Evolutionary conservation across 2,888 invertebrate genomes (phyloP).

Genomic region (Hypselothyrea guttata): DNA sequence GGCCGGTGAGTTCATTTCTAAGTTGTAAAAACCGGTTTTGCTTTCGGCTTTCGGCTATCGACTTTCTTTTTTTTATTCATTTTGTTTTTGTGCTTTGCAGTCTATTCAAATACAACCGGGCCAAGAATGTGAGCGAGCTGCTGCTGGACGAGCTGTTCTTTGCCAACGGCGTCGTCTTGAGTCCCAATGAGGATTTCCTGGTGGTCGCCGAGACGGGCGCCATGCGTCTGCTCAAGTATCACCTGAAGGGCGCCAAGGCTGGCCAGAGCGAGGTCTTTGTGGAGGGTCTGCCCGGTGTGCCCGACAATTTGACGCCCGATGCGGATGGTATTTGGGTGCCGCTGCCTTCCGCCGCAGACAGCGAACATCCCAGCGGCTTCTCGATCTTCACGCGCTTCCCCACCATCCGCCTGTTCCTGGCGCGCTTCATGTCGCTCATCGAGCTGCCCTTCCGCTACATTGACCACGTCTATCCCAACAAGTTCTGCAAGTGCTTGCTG

Average conservation of each 20-base stretch:
- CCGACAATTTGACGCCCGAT: conserved; percentile 84
- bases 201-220: conserved; percentile 89
- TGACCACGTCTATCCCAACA: conserved; percentile 86
- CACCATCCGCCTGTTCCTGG: conserved; percentile 85
- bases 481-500: conserved; percentile 85
- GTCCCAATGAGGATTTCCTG: conserved; percentile 91
- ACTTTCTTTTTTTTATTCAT: conserved; percentile 18
- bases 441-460: conserved; percentile 86
- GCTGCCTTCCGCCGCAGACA: conserved; percentile 83
- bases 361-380: conserved; percentile 84
- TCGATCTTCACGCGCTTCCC: conserved; percentile 86
- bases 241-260: conserved; percentile 90
- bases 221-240: conserved; percentile 88
- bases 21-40: conserved; percentile 54
- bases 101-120: conserved; percentile 90
- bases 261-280: conserved; percentile 91
- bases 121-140: conserved; percentile 89
- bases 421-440: conserved; percentile 84
- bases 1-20: conserved; percentile 87
- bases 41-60: conserved; percentile 11
- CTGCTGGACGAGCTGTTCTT: conserved; percentile 90
- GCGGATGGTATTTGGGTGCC: conserved; percentile 87
- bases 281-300: conserved; percentile 88
- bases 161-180: conserved; percentile 93
- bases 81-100: conserved; percentile 82